A percentile compares a stretch with the other conserved stretches of the same genome.
These are phyloP conservation scores for Pogonocichla stellata DNA, from an alignment of 2,113 vertebrate species.

Conservation along the genomic window DNA sequence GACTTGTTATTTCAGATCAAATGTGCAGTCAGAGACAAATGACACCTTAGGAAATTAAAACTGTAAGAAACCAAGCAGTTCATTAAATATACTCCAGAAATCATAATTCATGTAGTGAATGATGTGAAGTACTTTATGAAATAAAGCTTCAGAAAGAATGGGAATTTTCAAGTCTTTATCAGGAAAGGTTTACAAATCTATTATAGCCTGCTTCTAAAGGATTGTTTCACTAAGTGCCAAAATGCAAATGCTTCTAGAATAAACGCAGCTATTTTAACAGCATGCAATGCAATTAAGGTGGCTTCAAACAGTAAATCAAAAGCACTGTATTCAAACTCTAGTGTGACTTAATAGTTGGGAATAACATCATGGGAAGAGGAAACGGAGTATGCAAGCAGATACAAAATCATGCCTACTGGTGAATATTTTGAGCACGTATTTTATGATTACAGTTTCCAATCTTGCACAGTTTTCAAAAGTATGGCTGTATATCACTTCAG, in stretches of 20 bases:
- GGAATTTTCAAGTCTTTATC: neutral
- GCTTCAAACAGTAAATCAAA: neutral
- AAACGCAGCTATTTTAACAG: neutral
- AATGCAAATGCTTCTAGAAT: neutral
- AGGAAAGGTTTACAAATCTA: neutral
- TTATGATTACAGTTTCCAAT: neutral
- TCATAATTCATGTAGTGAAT: neutral
- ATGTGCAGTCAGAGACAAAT: neutral
- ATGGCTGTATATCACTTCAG: neutral
- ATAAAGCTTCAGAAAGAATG: neutral
- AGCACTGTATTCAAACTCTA: neutral
- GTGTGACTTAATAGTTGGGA: neutral
- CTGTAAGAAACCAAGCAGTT: neutral
- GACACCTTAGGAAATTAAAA: neutral
- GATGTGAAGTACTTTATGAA: neutral
- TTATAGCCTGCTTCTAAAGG: neutral
- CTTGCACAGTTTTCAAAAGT: neutral
- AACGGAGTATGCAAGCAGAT: neutral
- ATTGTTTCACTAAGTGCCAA: neutral
- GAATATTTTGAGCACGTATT: neutral
- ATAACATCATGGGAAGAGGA: neutral
- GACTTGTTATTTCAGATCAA: neutral
- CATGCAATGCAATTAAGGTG: accelerated
- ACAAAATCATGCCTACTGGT: neutral
- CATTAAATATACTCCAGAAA: neutral